A percentile compares a stretch with the other conserved stretches of the same genome.
These are phyloP conservation scores for Nasonia oneida DNA, from an alignment of 2,888 invertebrate species.

Conservation along the genomic window DNA sequence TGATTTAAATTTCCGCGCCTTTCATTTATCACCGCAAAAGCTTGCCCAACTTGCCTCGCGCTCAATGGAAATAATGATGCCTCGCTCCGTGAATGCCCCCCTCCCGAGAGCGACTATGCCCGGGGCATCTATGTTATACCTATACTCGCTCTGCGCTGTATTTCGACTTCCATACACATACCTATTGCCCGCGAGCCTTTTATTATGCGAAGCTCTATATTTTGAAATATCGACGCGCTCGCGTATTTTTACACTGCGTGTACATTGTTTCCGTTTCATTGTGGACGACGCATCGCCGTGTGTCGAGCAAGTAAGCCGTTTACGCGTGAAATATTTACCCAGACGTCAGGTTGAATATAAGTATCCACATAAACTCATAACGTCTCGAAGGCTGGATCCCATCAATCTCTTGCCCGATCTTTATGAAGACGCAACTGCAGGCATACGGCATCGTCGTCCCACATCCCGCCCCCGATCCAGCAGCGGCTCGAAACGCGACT, in stretches of 20 bases:
- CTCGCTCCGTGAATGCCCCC: neutral
- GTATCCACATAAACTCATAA: no score
- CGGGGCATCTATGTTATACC: neutral
- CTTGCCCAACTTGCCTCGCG: conserved; percentile 57
- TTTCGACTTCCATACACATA: neutral
- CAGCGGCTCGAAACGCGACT: neutral
- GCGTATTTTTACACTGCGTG: neutral
- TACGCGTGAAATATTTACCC: no score
- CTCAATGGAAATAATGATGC: conserved; percentile 60
- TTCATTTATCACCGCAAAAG: conserved; percentile 63
- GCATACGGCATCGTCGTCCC: conserved; percentile 14
- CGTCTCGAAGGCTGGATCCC: neutral
- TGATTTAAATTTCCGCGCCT: conserved; percentile 75
- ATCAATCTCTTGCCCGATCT: neutral
- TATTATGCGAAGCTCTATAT: conserved; percentile 2
- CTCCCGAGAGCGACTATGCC: neutral
- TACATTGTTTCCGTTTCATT: neutral
- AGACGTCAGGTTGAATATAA: no score
- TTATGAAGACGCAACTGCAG: conserved; percentile 2
- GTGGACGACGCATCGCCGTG: neutral
- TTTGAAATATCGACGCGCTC: neutral
- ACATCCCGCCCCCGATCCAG: neutral
- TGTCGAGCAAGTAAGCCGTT: no score
- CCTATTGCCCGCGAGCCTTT: neutral
- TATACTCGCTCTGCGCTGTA: neutral